These are phyloP conservation scores for Rhodeus uyekii DNA, from an alignment of 2,797 vertebrate species.

Conservation along the genomic window DNA sequence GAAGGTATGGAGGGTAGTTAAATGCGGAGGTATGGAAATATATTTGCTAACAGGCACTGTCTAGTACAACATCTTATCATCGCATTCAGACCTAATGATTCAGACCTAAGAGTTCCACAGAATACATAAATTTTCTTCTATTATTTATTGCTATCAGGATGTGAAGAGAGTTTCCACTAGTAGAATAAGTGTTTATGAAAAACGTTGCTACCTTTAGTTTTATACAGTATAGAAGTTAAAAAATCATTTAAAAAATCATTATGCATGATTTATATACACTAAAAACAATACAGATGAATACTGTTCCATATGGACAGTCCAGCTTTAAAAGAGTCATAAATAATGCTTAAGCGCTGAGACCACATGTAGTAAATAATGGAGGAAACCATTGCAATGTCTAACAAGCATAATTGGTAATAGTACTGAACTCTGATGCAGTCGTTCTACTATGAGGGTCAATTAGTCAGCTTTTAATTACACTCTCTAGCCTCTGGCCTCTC, in stretches of 20 bases:
- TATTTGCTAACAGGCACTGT: no score
- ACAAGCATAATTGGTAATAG: slow-evolving; percentile 36
- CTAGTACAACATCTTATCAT: no score
- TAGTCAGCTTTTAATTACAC: slow-evolving; percentile 75
- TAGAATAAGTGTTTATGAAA: background rate
- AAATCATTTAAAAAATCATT: background rate
- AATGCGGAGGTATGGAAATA: no score
- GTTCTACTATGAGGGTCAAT: slow-evolving; percentile 68
- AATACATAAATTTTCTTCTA: background rate
- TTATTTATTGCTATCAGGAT: background rate
- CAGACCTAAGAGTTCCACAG: background rate
- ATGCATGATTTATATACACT: background rate
- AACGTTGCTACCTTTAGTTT: background rate
- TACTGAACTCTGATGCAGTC: slow-evolving; percentile 59
- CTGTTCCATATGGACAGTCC: background rate
- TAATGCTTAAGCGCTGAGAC: slow-evolving; percentile 20
- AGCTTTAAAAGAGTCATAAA: slow-evolving; percentile 25
- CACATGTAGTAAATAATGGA: slow-evolving; percentile 26
- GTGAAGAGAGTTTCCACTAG: background rate
- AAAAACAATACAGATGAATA: background rate
- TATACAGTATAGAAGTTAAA: background rate
- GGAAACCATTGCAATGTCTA: slow-evolving; percentile 11
- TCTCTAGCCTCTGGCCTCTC: slow-evolving; percentile 62
- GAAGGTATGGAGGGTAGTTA: no score
- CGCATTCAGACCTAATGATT: background rate